Base-by-base conservation (phyloP, 2,797 vertebrate species). In the Semaprochilodus insignis region DNA sequence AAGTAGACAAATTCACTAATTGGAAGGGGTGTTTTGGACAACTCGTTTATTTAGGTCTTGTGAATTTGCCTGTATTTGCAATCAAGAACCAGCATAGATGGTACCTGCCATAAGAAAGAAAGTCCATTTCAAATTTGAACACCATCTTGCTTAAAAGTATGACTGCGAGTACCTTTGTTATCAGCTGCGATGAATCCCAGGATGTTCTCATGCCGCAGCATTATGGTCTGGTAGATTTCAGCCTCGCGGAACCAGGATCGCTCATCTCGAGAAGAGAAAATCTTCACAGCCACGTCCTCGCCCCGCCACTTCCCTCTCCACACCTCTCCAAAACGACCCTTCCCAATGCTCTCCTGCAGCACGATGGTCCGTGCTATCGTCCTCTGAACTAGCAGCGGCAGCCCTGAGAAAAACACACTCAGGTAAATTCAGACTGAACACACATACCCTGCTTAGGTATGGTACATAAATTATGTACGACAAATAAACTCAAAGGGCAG, bases 121-220 rank as follows among this genome's bases (percentile, higher is more conserved):
- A 6, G 36, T 36, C 2, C 2, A 36, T 36, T 36, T 36, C 6
- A 36, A 31, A 31, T 31, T 31, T 31, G 8, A 40, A 40, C 5
- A 40, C 40, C 40, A 40, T 40, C 40, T 40, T 40, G 40, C 1
- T 40, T 40, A 40, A 40, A 48, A 8, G 36, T 23, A 14, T 48
- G 17, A 1, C 2, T 25, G 5, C 31, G 7, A 59, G 62, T 90
- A 97, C 98, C 98, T 96, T 99, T 99, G 93, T 99, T 99, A 88
- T 99, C 98, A 0, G 98, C 98, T 52, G 97, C 98, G 1, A 99
- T 97, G 87, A 99, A 99, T 71, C 97, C 98, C 89, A 99, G 93
- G 89, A 99, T 97, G 91, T 99, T 98, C 44, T 99, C 97, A 0
- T 99, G 98, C 48, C 97, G 92, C 82, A 99, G 94, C 97, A 99